Evolutionary conservation across 2,113 vertebrate genomes (phyloP), one percentile per base, ranked within the genome.

Genomic region (Lota lota): DNA sequence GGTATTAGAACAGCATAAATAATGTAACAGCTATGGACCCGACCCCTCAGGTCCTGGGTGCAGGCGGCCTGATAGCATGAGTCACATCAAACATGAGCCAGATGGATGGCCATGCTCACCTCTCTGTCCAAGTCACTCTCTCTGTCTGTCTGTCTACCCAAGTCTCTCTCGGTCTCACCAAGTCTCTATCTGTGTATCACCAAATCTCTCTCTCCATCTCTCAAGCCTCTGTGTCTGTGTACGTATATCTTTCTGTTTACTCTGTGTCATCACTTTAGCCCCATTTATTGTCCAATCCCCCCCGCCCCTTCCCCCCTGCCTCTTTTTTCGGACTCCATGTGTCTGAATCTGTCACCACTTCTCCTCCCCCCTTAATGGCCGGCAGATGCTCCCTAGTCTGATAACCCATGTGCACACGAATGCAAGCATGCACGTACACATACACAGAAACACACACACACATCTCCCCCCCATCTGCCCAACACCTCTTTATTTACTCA

Each of bases 371-470:
- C 57, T 69, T 68, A 73, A 68, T 69, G 78, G 61, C 73, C 71
- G 71, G 69, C 84, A 76, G 74, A 85, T 78, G 74, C 76, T 76
- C 64, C 50, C 1, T 47, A 14, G 40, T 47, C 40, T 47, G 8
- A 47, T 47, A 66, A 65, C 47, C 57, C 63, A 18, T 36, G 47
- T 24, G 47, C 63, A 22, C 63, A 57, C 61, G 61, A 59, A 33
- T 1, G 28, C 28, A 33, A 5, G 28, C 28, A 33, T 6, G 2
- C 28, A 33, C 28, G 4, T 33, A 33, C 28, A 33, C 28, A 33
- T 33, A 33, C 28, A 33, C 28, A 33, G 28, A 33, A 33, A 4
- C 28, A 53, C 14, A 1, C 58, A 20, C 10, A 21, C 70, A 18
- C 19, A 40, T 24, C 67, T 24, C 5, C 3, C 1, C 20, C 33